phyloP scores from a whole-genome alignment of 2,888 invertebrate species.

The Ophioninae sp. region DNA sequence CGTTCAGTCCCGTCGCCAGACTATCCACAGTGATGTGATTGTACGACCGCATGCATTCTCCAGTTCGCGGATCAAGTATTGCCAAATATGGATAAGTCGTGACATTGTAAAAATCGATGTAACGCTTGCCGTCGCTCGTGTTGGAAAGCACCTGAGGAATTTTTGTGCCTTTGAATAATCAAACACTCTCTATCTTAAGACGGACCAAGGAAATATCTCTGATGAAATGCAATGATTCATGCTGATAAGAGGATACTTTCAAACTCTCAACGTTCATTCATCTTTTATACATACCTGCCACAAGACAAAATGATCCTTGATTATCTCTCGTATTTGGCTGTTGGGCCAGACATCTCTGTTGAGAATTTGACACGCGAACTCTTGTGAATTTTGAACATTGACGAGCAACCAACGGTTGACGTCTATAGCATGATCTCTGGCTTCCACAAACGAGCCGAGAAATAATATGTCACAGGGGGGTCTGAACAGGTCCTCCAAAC shows the following conservation, averaged over 20 bases:
- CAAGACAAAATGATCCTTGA: conserved; percentile 86
- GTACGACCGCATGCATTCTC: conserved; percentile 82
- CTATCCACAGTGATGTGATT: conserved; percentile 77
- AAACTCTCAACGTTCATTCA: neutral
- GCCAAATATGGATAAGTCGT: conserved; percentile 85
- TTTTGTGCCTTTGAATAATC: neutral
- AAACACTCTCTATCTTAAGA: neutral
- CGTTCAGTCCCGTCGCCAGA: conserved; percentile 77
- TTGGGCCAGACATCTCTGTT: conserved; percentile 89
- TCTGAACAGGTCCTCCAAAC: conserved; percentile 86
- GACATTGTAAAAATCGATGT: conserved; percentile 86
- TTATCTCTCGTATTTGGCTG: conserved; percentile 83
- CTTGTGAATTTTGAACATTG: conserved; percentile 87
- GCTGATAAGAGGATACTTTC: neutral
- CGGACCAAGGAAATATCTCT: neutral
- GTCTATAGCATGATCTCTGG: conserved; percentile 83
- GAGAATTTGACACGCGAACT: conserved; percentile 87
- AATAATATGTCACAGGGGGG: conserved; percentile 87
- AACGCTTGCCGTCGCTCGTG: conserved; percentile 85
- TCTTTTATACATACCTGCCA: conserved; percentile 84
- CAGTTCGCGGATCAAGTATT: conserved; percentile 86
- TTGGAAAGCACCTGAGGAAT: conserved; percentile 75
- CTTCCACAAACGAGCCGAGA: conserved; percentile 84
- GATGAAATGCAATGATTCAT: neutral
- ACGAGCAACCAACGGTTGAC: conserved; percentile 86